These are phyloP conservation scores for Labrus mixtus DNA, from an alignment of 2,113 vertebrate genomes.

Conservation along the genomic window DNA sequence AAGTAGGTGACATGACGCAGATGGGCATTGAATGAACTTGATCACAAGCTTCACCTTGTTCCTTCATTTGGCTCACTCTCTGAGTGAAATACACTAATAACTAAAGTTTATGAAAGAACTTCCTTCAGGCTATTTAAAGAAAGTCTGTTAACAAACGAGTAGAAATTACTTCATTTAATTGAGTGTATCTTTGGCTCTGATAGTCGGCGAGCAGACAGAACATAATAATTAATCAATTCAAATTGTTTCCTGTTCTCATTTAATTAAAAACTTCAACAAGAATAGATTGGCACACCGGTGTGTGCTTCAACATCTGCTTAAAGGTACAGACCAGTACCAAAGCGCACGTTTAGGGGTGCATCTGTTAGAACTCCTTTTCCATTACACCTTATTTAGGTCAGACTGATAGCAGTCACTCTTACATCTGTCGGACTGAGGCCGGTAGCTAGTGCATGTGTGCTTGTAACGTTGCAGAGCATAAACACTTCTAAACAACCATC, in stretches of 20 bases:
- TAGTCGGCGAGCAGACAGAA: too few relatives aligned
- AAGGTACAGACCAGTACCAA: neutral
- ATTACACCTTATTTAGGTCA: constrained; percentile 32
- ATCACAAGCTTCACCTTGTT: constrained; percentile 17
- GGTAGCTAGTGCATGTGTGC: neutral
- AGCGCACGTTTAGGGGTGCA: constrained; percentile 26
- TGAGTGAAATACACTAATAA: neutral
- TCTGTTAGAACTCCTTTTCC: constrained; percentile 15
- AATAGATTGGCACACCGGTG: neutral
- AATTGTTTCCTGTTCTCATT: too few relatives aligned
- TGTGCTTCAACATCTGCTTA: neutral
- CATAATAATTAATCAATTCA: too few relatives aligned
- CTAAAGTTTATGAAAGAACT: neutral
- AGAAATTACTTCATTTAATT: neutral
- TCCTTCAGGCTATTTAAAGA: neutral
- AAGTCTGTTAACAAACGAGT: too few relatives aligned
- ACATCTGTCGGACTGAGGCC: constrained; percentile 13
- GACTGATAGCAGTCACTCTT: constrained; percentile 4
- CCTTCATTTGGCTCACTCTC: neutral
- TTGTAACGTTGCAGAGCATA: neutral
- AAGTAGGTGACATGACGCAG: neutral
- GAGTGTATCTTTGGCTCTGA: too few relatives aligned
- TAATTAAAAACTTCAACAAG: neutral
- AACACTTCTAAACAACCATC: too few relatives aligned
- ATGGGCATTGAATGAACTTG: neutral